Evolutionary conservation across 1,140 invertebrate genomes (phyloP).

Genomic region (Chrysopa pallens): DNA sequence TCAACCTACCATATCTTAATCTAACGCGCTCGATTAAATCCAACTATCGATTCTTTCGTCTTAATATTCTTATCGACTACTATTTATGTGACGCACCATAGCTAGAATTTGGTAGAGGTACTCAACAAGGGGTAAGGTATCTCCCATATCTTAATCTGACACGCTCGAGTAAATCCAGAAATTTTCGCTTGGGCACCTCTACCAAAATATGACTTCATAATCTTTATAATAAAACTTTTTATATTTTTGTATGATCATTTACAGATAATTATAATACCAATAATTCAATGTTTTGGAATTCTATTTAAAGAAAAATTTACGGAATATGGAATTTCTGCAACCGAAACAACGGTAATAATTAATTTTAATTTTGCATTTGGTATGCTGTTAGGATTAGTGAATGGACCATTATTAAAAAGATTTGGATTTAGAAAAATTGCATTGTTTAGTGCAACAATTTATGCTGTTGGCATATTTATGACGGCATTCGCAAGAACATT

Average conservation of each 20-base stretch:
- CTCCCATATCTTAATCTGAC: too few relatives aligned
- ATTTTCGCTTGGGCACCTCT: too few relatives aligned
- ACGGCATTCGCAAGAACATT: constrained; percentile 37
- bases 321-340: constrained; percentile 33
- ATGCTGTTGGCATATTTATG: constrained; percentile 29
- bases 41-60: too few relatives aligned
- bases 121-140: too few relatives aligned
- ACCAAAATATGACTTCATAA: too few relatives aligned
- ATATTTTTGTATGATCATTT: constrained; percentile 9
- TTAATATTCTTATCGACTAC: too few relatives aligned
- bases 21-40: too few relatives aligned
- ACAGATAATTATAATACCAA: constrained; percentile 38
- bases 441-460: constrained; percentile 30
- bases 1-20: too few relatives aligned
- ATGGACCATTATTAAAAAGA: constrained; percentile 40
- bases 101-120: too few relatives aligned
- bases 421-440: constrained; percentile 45
- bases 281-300: constrained; percentile 45
- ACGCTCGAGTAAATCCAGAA: too few relatives aligned
- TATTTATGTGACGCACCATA: too few relatives aligned
- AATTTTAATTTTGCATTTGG: constrained; percentile 44
- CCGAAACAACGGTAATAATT: constrained; percentile 41
- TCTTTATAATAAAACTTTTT: neutral
- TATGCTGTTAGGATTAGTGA: constrained; percentile 35
- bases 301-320: constrained; percentile 40